A percentile compares a stretch with the other conserved stretches of the same genome.
These are phyloP conservation scores for Cygnus buccinator DNA, from an alignment of 2,113 vertebrate genomes.

Conservation along the genomic window DNA sequence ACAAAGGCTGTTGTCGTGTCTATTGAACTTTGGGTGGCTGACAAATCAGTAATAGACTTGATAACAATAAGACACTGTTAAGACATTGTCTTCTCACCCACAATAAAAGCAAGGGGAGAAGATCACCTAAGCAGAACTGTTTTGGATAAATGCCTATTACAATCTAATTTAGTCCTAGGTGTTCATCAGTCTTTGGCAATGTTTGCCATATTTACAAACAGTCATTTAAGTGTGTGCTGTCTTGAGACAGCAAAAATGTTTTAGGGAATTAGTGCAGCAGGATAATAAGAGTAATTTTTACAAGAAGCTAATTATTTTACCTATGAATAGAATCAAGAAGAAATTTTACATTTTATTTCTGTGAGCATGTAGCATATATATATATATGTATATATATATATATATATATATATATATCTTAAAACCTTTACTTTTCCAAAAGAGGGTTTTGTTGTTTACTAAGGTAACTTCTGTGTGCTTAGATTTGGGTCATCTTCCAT, in stretches of 20 bases:
- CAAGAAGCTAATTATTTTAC: neutral
- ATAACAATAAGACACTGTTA: neutral
- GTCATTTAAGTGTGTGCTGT: neutral
- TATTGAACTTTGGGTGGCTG: neutral
- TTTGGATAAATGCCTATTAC: neutral
- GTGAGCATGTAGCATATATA: neutral
- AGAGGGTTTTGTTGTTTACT: neutral
- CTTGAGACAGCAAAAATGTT: neutral
- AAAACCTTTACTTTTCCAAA: neutral
- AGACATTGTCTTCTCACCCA: neutral
- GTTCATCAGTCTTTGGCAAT: neutral
- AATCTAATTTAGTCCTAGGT: neutral
- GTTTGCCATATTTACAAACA: neutral
- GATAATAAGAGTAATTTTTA: neutral
- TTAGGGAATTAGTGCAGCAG: neutral
- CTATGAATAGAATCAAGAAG: neutral
- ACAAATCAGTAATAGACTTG: neutral
- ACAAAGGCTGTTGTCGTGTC: neutral
- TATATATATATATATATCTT: neutral
- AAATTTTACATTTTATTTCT: neutral
- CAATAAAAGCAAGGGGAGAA: neutral
- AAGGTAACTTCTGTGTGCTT: neutral
- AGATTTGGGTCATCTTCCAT: neutral
- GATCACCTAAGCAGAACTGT: neutral
- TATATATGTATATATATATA: neutral